Evolutionary conservation across 2,888 invertebrate species (phyloP).

Genomic region (Odontomyia ornata): DNA sequence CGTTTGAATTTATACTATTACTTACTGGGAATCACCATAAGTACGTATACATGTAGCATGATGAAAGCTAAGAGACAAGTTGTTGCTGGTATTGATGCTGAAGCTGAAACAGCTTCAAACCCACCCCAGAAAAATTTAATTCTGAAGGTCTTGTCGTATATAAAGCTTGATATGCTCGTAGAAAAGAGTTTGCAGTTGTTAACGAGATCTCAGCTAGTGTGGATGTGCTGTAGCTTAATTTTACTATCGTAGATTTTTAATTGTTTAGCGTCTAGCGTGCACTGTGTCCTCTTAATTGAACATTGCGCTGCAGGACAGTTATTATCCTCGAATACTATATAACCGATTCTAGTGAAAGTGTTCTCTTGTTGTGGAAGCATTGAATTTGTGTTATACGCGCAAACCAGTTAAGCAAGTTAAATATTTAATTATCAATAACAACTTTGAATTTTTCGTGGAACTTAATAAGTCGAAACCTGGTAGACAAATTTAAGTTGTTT

Average conservation of each 20-base stretch:
- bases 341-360: constrained; percentile 20
- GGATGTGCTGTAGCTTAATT: constrained; percentile 19
- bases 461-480: no score
- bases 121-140: constrained; percentile 29
- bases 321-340: not conserved
- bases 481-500: no score
- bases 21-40: no score
- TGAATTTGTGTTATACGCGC: constrained; percentile 1
- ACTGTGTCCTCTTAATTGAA: not conserved
- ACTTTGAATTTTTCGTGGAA: no score
- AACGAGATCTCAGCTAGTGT: constrained; percentile 45
- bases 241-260: not conserved
- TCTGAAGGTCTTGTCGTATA: constrained; percentile 37
- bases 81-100: constrained; percentile 14
- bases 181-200: constrained; percentile 46
- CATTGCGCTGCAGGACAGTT: not conserved
- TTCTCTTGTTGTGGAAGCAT: not conserved
- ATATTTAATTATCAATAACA: constrained; percentile 8
- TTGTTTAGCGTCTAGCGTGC: not conserved
- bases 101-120: constrained; percentile 6
- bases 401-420: constrained; percentile 27
- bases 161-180: constrained; percentile 36
- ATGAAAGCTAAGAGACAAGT: constrained; percentile 17
- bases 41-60: no score
- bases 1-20: no score